These are phyloP conservation scores for Centropristis striata DNA, from an alignment of 2,113 vertebrate species.

Conservation along the genomic window DNA sequence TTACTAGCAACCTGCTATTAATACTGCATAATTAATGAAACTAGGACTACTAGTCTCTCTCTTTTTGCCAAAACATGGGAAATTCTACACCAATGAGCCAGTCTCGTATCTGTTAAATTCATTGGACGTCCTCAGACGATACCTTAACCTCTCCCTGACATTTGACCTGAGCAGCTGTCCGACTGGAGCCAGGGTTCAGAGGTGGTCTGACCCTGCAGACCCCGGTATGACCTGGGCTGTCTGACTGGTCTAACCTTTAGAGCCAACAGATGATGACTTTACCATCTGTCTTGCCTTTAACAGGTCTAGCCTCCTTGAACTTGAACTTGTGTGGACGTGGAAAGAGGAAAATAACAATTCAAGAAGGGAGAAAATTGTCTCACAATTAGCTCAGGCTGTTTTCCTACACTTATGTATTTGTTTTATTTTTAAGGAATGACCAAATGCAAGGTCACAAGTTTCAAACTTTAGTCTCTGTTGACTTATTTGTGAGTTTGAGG, in stretches of 20 bases:
- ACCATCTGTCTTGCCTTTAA: conserved; percentile 78
- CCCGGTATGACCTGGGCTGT: conserved; percentile 71
- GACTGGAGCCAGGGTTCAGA: conserved; percentile 71
- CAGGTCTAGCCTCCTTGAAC: conserved; percentile 77
- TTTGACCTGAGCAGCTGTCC: conserved; percentile 80
- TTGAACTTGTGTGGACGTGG: conserved; percentile 75
- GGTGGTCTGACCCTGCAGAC: conserved; percentile 67
- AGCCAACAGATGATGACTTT: conserved; percentile 73
- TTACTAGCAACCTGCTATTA: background rate
- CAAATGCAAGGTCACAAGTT: background rate
- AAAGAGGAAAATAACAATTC: conserved; percentile 35
- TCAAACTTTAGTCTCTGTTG: conserved; percentile 7
- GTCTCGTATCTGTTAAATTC: conserved; percentile 56
- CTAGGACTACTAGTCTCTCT: background rate
- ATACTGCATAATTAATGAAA: background rate
- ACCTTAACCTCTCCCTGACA: conserved; percentile 60
- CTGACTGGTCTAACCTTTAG: conserved; percentile 76
- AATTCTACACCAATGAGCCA: conserved; percentile 14
- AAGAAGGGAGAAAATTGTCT: conserved; percentile 20
- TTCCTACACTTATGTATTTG: background rate
- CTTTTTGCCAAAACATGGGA: conserved; percentile 3
- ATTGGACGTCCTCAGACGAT: conserved; percentile 59
- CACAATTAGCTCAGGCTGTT: conserved; percentile 4
- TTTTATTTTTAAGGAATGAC: conserved; percentile 37
- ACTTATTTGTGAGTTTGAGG: conserved; percentile 17